phyloP scores from a whole-genome alignment of 1,140 invertebrate genomes.

The Trichomalopsis sarcophagae region DNA sequence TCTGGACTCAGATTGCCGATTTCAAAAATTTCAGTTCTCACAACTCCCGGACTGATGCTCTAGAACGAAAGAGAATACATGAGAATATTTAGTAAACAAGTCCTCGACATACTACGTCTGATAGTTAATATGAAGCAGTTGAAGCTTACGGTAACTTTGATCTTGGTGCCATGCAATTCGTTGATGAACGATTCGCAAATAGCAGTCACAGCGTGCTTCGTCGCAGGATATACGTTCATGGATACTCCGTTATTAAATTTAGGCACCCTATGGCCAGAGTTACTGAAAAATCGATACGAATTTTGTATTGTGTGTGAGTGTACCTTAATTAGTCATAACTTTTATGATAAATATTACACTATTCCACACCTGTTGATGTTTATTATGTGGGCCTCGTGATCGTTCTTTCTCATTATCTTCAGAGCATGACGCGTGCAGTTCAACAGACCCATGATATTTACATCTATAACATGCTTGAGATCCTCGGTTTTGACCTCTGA shows the following conservation, averaged over 20 bases:
- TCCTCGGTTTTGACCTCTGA: slow-evolving; percentile 13
- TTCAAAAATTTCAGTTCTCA: slow-evolving; percentile 56
- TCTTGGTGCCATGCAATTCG: background rate
- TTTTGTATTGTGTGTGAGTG: no score
- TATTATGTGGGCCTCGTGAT: slow-evolving; percentile 16
- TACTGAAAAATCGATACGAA: background rate
- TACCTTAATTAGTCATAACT: background rate
- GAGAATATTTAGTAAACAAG: slow-evolving; percentile 59
- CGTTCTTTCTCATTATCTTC: slow-evolving; percentile 22
- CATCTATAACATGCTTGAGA: background rate
- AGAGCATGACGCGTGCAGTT: slow-evolving; percentile 29
- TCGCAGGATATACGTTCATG: slow-evolving; percentile 1
- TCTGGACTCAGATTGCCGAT: background rate
- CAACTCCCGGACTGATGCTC: slow-evolving; percentile 52
- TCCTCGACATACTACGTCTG: background rate
- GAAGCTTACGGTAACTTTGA: slow-evolving; percentile 27
- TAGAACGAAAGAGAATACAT: slow-evolving; percentile 9
- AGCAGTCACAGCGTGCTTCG: slow-evolving; percentile 13
- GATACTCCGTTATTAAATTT: background rate
- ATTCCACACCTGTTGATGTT: slow-evolving; percentile 38
- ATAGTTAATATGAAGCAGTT: background rate
- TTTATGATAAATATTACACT: background rate
- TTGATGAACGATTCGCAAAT: background rate
- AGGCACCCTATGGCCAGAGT: background rate
- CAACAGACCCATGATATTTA: slow-evolving; percentile 33